Evolutionary conservation across 1,140 invertebrate species (phyloP).

Genomic region (Protaetia brevitarsis): DNA sequence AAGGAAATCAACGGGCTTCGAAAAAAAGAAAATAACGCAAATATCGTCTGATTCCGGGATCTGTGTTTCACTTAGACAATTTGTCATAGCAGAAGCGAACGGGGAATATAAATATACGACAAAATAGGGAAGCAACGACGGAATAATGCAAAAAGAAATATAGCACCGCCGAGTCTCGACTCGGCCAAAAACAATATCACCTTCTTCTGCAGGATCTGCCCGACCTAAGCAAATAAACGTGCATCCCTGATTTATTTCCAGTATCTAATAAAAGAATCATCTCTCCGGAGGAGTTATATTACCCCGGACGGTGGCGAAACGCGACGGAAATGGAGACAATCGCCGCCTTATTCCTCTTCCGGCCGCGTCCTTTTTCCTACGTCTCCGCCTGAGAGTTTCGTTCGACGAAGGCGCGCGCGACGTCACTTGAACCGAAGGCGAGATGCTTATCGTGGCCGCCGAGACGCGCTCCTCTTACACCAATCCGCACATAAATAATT

Average conservation of each 20-base stretch:
- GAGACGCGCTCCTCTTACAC: not conserved
- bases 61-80: too few relatives aligned
- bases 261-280: slow-evolving; percentile 18
- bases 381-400: not conserved
- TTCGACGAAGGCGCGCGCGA: not conserved
- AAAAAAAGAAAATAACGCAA: too few relatives aligned
- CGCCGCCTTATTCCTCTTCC: not conserved
- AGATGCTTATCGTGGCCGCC: not conserved
- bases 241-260: slow-evolving; percentile 9
- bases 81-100: too few relatives aligned
- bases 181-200: not conserved
- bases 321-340: slow-evolving; percentile 8
- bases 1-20: too few relatives aligned
- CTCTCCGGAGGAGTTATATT: not conserved
- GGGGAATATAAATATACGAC: too few relatives aligned
- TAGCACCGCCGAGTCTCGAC: not conserved
- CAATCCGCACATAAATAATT: slow-evolving; percentile 12
- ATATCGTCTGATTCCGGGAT: too few relatives aligned
- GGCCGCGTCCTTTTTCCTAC: not conserved
- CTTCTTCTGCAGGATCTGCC: not conserved
- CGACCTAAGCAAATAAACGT: slow-evolving; percentile 14
- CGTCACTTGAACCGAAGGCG: not conserved
- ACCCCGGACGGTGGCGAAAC: not conserved
- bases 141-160: not conserved
- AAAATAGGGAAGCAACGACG: too few relatives aligned